Evolutionary conservation across 2,888 invertebrate genomes (phyloP), one percentile per base, ranked within the genome.

Genomic region (Campoletis raptor): DNA sequence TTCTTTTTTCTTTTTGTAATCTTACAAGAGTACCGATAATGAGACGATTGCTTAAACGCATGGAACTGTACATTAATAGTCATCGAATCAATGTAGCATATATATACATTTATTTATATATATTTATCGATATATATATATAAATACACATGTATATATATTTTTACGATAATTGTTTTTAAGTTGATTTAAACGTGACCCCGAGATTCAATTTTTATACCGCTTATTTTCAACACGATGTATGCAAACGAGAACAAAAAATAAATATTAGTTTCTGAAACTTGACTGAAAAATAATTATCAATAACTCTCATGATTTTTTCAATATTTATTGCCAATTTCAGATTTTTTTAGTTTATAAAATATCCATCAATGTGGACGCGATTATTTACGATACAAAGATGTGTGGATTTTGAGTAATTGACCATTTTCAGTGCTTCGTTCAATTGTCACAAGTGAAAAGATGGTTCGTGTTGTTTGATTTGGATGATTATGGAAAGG

Each of bases 211-310:
- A 91, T 92, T 93, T 93, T 93, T 93, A 92, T 93, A 93, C 91
- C 81, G 91, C 93, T 93, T 93, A 93, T 91, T 93, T 92, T 92
- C 91, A 92, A 92, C 90, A 91, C 90, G 89, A 90, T 93, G 93
- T 93, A 93, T 89, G 91, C 92, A 92, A 93, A 92, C 90, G 85
- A 91, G 90, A 89, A 77, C 0, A 67, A 66, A 64, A 48, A 93
- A 93, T 93, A 93, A 93, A 93, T 84, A 92, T 91, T 92, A 92
- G 92, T 93, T 93, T 92, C 91, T 92, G 93, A 90, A 92, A 91
- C 90, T 85, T 86, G 18, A 30, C 15, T 69, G 42, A 12, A 54
- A 21, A 77, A 81, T 64, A 73, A 54, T 74, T 18, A 18, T 12
- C n/a, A 30, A 70, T 48, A 8, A 21, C 24, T 45, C 21, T 64